phyloP scores from a whole-genome alignment of 2,113 vertebrate genomes.

The Madoqua kirkii region DNA sequence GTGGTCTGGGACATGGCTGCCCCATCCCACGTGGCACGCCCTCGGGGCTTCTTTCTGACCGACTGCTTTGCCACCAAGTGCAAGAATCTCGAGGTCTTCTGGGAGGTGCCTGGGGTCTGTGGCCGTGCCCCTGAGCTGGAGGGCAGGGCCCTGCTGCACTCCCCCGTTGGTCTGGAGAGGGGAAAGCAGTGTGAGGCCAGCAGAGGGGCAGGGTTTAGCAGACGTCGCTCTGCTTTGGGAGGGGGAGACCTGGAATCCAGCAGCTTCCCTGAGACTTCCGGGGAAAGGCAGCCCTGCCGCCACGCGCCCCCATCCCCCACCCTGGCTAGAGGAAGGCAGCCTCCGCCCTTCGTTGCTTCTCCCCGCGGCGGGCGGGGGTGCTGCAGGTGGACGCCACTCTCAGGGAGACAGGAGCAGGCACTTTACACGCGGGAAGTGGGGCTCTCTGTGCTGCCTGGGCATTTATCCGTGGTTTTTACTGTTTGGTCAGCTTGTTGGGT shows the following conservation, averaged over 20 bases:
- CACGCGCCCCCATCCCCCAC: neutral
- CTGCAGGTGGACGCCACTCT: neutral
- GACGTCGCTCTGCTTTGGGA: neutral
- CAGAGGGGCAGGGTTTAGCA: rapidly evolving
- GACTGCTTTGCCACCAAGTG: rapidly evolving
- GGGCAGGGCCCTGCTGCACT: neutral
- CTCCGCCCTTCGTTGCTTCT: rapidly evolving
- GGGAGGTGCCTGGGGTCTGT: neutral
- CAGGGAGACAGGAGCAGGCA: neutral
- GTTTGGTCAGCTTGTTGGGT: neutral
- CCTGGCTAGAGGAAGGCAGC: rapidly evolving
- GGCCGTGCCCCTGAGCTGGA: neutral
- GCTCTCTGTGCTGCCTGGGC: neutral
- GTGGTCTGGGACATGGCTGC: rapidly evolving
- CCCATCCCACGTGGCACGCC: rapidly evolving
- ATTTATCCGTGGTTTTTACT: neutral
- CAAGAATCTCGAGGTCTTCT: neutral
- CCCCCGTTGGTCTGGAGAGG: neutral
- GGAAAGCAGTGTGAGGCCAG: neutral
- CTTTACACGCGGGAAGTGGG: rapidly evolving
- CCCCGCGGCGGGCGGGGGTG: rapidly evolving
- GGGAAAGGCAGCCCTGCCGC: neutral
- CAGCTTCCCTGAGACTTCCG: neutral
- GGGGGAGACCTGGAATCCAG: neutral
- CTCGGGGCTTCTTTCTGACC: neutral